Conservation (phyloP, 2,797 vertebrate species). For the Halcyon smyrnensis region DNA sequence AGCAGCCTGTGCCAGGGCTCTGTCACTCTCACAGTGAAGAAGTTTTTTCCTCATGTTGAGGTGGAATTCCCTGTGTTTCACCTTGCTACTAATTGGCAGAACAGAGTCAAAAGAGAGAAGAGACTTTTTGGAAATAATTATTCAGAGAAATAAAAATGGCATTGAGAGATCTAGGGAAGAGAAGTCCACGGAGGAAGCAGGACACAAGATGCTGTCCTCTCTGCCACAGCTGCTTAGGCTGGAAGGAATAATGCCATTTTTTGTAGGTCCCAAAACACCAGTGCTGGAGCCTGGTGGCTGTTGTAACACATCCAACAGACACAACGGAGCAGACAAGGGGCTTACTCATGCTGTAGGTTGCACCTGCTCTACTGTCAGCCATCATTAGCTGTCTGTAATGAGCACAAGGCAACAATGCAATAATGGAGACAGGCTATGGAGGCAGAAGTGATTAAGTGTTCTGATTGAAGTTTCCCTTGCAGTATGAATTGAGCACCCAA, state of each 20-base stretch:
- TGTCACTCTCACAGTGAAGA: too few relatives aligned
- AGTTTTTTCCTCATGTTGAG: too few relatives aligned
- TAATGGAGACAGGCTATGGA: not conserved
- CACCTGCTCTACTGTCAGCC: not conserved
- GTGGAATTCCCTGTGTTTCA: too few relatives aligned
- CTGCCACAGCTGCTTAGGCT: not conserved
- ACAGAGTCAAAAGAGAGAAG: not conserved
- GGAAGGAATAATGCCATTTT: not conserved
- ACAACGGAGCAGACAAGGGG: not conserved
- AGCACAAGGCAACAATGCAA: not conserved
- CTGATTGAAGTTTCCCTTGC: not conserved
- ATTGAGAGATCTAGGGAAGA: not conserved
- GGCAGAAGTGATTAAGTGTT: not conserved
- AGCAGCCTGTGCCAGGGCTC: too few relatives aligned
- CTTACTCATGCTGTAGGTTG: fast-evolving
- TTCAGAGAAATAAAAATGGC: not conserved
- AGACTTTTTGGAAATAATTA: not conserved
- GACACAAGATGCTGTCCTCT: not conserved
- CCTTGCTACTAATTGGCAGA: not conserved
- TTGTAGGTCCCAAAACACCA: not conserved
- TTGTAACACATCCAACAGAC: not conserved
- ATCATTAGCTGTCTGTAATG: not conserved
- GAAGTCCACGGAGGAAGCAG: not conserved
- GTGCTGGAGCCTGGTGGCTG: not conserved
- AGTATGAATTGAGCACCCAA: not conserved